Base-by-base conservation (phyloP, 2,113 vertebrate genomes). In the Stercorarius parasiticus region DNA sequence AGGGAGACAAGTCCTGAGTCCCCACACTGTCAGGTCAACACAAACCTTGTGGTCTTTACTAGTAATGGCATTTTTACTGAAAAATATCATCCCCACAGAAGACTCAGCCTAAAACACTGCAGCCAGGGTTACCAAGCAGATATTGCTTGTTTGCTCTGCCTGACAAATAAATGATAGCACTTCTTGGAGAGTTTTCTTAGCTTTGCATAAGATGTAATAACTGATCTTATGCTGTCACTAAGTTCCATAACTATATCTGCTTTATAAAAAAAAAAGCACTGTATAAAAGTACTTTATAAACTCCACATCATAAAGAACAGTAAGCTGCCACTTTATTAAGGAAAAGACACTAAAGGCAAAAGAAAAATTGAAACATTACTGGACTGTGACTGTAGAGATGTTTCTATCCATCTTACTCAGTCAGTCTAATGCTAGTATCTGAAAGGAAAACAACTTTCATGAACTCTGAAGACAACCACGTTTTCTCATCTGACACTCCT, bases 311-410 rank as follows among this genome's bases (percentile, higher is more conserved):
- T 95, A 93, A 84, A 86, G 82, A 96, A 91, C 65, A 69, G 58
- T 73, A 93, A 96, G 15, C n/a, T 81, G 55, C 55, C 71, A 64
- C 56, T 86, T 93, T 91, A 88, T 95, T 84, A 89, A 96, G 70
- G 76, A 96, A 96, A 70, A 59, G 70, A 81, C 84, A 89, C 66
- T 96, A 90, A 72, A 94, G 77, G 18, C 29, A 85, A 72, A 76
- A 87, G 78, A 96, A 96, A 97, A 96, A 95, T 58, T 30, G 91
- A 96, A 36, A 76, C 82, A 56, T 96, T 82, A 79, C 30, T 95
- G 67, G 34, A 43, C 42, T 78, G 42, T 67, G 69, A 95, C 56
- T 79, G 61, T 74, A 86, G 76, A 96, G 45, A 17, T 86, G 29
- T 62, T 91, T 96, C 59, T 83, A 73, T 95, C 84, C 32, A 7